These are phyloP conservation scores for Rhagonycha fulva DNA, from an alignment of 2,888 invertebrate genomes.

Conservation along the genomic window DNA sequence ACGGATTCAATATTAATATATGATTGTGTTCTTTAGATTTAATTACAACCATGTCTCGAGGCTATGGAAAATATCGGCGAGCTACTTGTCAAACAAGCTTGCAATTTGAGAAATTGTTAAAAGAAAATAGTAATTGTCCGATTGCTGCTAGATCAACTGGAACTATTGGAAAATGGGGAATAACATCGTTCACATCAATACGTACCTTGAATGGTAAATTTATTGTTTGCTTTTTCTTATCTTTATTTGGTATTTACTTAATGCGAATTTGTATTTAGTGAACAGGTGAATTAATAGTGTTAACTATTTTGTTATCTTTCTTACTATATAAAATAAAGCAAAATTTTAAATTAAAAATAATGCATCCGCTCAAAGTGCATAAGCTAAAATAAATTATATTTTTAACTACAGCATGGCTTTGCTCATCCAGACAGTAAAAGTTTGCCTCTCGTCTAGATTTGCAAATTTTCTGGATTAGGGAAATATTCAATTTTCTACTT, in stretches of 20 bases:
- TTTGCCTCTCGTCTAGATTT: too few relatives aligned
- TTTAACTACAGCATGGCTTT: not conserved
- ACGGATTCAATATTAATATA: not conserved
- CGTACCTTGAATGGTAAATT: slow-evolving; percentile 74
- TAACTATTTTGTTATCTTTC: too few relatives aligned
- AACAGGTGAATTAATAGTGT: too few relatives aligned
- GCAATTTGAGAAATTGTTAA: slow-evolving; percentile 67
- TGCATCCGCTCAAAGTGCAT: not conserved
- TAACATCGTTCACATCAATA: slow-evolving; percentile 90
- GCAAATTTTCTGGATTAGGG: too few relatives aligned
- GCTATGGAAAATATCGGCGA: slow-evolving; percentile 56
- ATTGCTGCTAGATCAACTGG: slow-evolving; percentile 88
- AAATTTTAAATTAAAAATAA: slow-evolving; percentile 4
- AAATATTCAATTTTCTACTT: too few relatives aligned
- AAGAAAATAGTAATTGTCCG: slow-evolving; percentile 84
- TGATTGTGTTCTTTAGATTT: slow-evolving; percentile 5
- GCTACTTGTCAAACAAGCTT: slow-evolving; percentile 60
- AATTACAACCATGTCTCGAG: slow-evolving; percentile 51
- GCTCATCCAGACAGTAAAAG: too few relatives aligned
- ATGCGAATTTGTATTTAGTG: too few relatives aligned
- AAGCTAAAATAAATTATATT: too few relatives aligned
- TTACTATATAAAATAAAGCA: too few relatives aligned
- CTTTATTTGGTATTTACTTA: not conserved
- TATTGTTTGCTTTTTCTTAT: slow-evolving; percentile 10
- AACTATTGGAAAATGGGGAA: slow-evolving; percentile 92